Percentiles rank a stretch among this genome's conserved stretches.
Evolutionary conservation across 2,113 vertebrate genomes (phyloP).

Genomic region (Theropithecus gelada): DNA sequence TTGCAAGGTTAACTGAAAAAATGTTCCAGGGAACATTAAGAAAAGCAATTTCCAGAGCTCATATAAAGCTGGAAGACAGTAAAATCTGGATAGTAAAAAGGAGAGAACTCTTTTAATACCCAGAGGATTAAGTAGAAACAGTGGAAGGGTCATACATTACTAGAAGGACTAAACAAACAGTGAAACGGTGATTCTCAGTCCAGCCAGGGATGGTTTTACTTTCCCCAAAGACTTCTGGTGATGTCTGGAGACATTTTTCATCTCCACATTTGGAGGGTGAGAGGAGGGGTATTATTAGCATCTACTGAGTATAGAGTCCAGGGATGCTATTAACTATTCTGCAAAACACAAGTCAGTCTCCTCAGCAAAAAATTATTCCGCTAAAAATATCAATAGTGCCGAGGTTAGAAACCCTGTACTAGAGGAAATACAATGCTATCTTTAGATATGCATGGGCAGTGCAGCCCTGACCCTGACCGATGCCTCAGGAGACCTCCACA

Average conservation of each 20-base stretch:
- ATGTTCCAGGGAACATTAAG: background rate
- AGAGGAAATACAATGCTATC: background rate
- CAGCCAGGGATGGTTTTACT: background rate
- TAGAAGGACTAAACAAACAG: background rate
- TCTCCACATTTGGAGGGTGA: background rate
- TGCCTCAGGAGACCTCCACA: background rate
- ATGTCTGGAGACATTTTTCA: background rate
- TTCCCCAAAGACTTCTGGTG: background rate
- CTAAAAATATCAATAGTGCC: background rate
- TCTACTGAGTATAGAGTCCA: background rate
- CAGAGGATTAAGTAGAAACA: background rate
- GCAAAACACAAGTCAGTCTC: background rate
- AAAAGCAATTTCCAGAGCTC: background rate
- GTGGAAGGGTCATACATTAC: background rate
- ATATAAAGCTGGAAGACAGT: background rate
- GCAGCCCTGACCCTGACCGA: background rate
- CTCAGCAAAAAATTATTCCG: background rate
- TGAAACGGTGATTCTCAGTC: background rate
- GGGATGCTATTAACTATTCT: background rate
- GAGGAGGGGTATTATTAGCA: background rate
- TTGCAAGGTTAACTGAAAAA: background rate
- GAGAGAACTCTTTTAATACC: background rate
- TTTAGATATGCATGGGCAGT: background rate
- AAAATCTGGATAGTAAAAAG: background rate
- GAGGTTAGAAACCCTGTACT: background rate